phyloP scores from a whole-genome alignment of 1,140 invertebrate genomes.

The Anthonomus grandis region DNA sequence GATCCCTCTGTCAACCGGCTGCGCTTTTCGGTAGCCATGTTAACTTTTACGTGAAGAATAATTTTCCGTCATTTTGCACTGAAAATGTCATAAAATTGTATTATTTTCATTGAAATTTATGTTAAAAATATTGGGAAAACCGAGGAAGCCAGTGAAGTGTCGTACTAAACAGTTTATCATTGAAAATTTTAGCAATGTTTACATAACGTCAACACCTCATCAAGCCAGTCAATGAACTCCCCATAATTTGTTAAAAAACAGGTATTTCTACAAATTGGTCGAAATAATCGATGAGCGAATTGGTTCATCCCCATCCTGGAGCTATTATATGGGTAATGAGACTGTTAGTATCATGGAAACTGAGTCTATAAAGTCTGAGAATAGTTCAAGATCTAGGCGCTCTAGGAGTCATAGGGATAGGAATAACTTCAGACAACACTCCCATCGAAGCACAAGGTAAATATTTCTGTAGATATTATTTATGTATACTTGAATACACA shows the following conservation, averaged over 20 bases:
- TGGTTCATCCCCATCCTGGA: not conserved
- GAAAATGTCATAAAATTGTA: conserved; percentile 8
- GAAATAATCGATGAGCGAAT: conserved; percentile 14
- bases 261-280: not conserved
- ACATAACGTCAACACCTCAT: conserved; percentile 25
- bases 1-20: conserved; percentile 23
- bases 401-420: conserved; percentile 55
- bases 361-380: conserved; percentile 61
- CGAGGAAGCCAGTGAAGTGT: not conserved
- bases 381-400: conserved; percentile 58
- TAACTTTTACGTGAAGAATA: conserved; percentile 8
- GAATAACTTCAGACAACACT: conserved; percentile 53
- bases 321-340: conserved; percentile 45
- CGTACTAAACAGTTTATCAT: conserved; percentile 5
- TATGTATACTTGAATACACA: too few relatives aligned
- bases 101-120: conserved; percentile 10
- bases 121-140: not conserved
- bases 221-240: conserved; percentile 24
- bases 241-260: conserved; percentile 14
- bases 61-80: conserved; percentile 1
- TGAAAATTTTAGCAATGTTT: conserved; percentile 23
- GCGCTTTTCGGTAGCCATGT: conserved; percentile 14
- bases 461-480: too few relatives aligned
- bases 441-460: conserved; percentile 59
- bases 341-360: conserved; percentile 56